Evolutionary conservation across 2,113 vertebrate genomes (phyloP).

Genomic region (Pteropus alecto): DNA sequence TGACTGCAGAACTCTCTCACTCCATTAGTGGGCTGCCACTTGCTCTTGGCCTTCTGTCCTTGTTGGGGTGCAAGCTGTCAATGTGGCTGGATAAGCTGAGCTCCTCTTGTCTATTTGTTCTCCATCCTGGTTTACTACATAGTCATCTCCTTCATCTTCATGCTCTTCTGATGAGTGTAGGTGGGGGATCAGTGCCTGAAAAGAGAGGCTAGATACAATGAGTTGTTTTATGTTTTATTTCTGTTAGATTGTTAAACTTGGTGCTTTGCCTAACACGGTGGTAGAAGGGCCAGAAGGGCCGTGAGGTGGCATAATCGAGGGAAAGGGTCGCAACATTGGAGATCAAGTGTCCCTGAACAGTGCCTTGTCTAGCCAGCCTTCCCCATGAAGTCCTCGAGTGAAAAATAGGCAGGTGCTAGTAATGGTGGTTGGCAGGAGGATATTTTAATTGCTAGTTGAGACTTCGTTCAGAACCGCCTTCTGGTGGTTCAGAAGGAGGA

Average conservation of each 20-base stretch:
- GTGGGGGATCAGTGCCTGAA: not conserved
- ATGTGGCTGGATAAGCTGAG: conserved; percentile 21
- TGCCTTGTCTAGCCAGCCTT: not conserved
- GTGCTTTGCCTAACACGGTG: not conserved
- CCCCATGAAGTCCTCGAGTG: not conserved
- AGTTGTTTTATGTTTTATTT: conserved; percentile 17
- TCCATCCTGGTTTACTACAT: not conserved
- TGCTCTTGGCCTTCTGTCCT: conserved; percentile 42
- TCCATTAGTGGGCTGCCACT: conserved; percentile 9
- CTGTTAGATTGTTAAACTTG: not conserved
- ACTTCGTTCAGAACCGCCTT: not conserved
- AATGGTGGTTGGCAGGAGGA: not conserved
- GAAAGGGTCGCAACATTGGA: not conserved
- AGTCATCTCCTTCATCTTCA: conserved; percentile 36
- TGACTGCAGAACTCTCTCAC: conserved; percentile 14
- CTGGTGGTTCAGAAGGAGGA: not conserved
- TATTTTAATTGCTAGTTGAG: not conserved
- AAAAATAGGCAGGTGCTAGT: not conserved
- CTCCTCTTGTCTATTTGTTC: conserved; percentile 24
- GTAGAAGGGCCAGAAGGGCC: not conserved
- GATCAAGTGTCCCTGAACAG: not conserved
- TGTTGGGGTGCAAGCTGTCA: not conserved
- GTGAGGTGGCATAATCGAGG: not conserved
- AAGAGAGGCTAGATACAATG: not conserved
- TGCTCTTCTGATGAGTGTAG: not conserved